Percentiles rank a stretch among this genome's conserved stretches.
Evolutionary conservation across 2,888 invertebrate genomes (phyloP).

Genomic region (Bedellia somnulentella): DNA sequence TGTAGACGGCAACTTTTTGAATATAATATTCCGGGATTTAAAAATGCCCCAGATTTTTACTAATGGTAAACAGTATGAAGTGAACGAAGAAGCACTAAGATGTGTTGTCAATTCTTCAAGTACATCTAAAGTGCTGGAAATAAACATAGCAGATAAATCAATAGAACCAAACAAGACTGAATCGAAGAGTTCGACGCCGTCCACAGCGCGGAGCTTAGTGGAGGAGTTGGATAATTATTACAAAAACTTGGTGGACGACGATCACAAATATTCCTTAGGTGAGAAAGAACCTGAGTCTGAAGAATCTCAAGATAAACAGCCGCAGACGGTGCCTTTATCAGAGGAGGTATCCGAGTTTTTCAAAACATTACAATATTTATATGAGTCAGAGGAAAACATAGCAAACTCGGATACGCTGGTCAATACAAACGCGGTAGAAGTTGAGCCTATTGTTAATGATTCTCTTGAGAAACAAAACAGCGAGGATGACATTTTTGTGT

Average conservation of each 20-base stretch:
- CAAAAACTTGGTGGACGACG: constrained; percentile 24
- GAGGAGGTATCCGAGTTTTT: neutral
- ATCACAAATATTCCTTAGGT: constrained; percentile 11
- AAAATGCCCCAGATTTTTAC: constrained; percentile 42
- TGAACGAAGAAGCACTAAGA: constrained; percentile 40
- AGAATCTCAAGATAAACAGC: neutral
- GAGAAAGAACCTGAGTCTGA: no score
- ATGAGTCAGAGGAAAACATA: no score
- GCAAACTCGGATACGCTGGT: no score
- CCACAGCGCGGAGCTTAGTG: constrained; percentile 44
- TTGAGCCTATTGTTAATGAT: no score
- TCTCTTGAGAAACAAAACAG: no score
- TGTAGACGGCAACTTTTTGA: constrained; percentile 45
- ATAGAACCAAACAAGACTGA: constrained; percentile 1
- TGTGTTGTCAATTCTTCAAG: neutral
- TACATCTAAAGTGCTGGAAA: neutral
- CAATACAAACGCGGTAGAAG: no score
- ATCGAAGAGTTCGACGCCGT: constrained; percentile 28
- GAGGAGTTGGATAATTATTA: constrained; percentile 48
- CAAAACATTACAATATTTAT: no score
- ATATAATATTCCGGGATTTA: constrained; percentile 41
- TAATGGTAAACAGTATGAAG: constrained; percentile 41
- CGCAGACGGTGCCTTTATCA: neutral
- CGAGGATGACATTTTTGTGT: no score
- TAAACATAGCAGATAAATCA: no score